Conservation (phyloP, 2,113 vertebrate species). For the Halcyon senegalensis region DNA sequence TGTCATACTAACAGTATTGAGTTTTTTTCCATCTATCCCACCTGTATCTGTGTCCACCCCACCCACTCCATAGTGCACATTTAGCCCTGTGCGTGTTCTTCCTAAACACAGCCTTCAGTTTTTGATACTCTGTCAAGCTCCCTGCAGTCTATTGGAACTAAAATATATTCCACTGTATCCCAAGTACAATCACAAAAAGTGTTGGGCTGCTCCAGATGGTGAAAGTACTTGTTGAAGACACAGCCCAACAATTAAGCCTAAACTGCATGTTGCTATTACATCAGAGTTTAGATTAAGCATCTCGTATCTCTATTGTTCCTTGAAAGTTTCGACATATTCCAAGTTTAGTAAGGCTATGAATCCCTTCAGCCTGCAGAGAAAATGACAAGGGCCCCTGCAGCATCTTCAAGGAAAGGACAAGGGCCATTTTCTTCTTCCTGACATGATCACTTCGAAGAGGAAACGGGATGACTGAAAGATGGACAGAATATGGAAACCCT, state of each 20-base stretch:
- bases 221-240: neutral
- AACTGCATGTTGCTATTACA: neutral
- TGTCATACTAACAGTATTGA: neutral
- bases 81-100: neutral
- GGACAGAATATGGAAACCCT: neutral
- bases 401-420: constrained; percentile 18
- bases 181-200: neutral
- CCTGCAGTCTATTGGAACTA: neutral
- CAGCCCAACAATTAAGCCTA: neutral
- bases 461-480: neutral
- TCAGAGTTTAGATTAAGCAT: neutral
- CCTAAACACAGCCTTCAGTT: neutral
- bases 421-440: neutral
- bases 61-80: neutral
- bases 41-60: neutral
- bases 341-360: neutral
- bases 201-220: neutral
- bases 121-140: neutral
- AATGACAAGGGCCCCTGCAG: neutral
- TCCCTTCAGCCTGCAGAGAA: neutral
- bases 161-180: neutral
- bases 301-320: neutral
- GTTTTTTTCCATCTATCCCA: neutral
- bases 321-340: neutral
- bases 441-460: neutral